Conservation (phyloP, 2,888 invertebrate genomes). For the Limnephilus rhombicus region DNA sequence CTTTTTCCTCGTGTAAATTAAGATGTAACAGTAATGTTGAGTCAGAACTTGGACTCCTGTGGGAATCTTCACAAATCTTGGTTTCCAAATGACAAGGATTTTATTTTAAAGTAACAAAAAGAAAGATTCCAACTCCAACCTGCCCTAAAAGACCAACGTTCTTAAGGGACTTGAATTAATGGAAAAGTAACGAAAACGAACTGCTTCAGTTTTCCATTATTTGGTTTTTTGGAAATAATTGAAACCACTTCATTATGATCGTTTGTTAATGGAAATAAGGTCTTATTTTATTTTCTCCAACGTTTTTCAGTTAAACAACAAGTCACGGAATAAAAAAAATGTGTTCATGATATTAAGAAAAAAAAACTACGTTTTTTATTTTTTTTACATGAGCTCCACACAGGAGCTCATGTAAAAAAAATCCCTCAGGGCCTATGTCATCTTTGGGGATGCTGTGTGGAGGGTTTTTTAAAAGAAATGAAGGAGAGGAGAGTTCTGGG, state of each 20-base stretch:
- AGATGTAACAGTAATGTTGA: background rate
- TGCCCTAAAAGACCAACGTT: background rate
- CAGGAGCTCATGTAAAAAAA: no score
- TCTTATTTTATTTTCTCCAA: background rate
- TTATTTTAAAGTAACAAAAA: conserved; percentile 5
- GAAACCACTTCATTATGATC: background rate
- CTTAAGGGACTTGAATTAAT: background rate
- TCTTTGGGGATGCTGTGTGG: no score
- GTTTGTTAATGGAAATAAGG: background rate
- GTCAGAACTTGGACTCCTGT: background rate
- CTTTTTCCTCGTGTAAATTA: background rate
- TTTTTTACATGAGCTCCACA: no score
- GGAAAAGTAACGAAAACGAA: background rate
- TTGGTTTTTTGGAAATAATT: background rate
- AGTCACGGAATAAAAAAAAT: background rate
- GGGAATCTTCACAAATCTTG: background rate
- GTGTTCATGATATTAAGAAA: background rate
- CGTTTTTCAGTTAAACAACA: background rate
- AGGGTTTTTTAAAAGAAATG: no score
- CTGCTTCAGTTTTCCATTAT: background rate
- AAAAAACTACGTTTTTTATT: background rate
- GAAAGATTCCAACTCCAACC: background rate
- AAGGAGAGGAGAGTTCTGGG: no score
- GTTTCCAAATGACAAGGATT: background rate
- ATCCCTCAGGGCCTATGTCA: no score